Conservation (phyloP, 2,888 invertebrate species). For the Platycheirus albimanus region DNA sequence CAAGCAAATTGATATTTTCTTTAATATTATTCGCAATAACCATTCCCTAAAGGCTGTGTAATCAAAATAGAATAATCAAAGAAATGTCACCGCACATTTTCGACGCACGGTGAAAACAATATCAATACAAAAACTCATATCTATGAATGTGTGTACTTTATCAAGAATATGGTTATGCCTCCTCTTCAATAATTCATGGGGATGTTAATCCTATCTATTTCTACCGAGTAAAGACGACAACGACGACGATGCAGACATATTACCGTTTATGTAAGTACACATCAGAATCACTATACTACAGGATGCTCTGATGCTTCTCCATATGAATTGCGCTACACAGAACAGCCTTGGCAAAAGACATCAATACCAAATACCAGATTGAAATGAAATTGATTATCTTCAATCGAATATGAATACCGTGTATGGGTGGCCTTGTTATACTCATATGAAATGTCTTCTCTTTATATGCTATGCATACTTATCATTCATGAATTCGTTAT, state of each 20-base stretch:
- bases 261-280: constrained; percentile 66
- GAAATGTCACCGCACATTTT: constrained; percentile 1
- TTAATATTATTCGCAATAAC: too few species aligned
- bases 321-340: constrained; percentile 29
- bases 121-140: constrained; percentile 13
- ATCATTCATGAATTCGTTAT: constrained; percentile 71
- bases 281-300: background rate
- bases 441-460: constrained; percentile 11
- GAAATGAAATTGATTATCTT: constrained; percentile 73
- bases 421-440: constrained; percentile 47
- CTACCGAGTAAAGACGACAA: constrained; percentile 25
- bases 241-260: constrained; percentile 43
- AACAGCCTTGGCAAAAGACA: constrained; percentile 4
- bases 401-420: constrained; percentile 68
- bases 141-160: constrained; percentile 20
- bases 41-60: background rate
- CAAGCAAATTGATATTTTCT: too few species aligned
- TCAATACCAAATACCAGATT: constrained; percentile 64
- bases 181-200: constrained; percentile 71
- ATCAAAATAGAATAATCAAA: constrained; percentile 36
- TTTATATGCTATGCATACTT: constrained; percentile 51
- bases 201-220: constrained; percentile 60
- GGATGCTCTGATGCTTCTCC: constrained; percentile 7
- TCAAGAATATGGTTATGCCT: constrained; percentile 56
- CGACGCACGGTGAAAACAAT: constrained; percentile 18